A percentile compares a stretch with the other conserved stretches of the same genome.
Conservation (phyloP, 1,140 invertebrate genomes). For the Drosophila teissieri region DNA sequence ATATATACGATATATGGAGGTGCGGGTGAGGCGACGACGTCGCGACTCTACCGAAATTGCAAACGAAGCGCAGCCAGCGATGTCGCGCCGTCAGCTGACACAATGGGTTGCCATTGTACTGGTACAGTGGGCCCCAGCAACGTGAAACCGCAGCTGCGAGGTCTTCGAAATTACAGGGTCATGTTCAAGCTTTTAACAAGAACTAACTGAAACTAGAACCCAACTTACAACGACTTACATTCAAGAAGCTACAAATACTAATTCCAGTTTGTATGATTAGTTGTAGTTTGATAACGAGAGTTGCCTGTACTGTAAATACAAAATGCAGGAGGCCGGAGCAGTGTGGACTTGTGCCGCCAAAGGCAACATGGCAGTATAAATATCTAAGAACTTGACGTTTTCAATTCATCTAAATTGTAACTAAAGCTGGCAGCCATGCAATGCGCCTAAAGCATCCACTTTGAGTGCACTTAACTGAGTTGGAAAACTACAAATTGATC, state of each 20-base stretch:
- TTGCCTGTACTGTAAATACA: constrained; percentile 8
- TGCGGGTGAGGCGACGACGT: constrained; percentile 57
- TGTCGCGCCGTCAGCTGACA: constrained; percentile 69
- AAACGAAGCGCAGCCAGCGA: constrained; percentile 52
- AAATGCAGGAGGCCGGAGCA: constrained; percentile 11
- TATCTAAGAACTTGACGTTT: constrained; percentile 32
- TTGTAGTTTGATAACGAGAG: neutral
- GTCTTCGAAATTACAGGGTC: no score
- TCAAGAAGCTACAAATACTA: no score
- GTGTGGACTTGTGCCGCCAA: constrained; percentile 6
- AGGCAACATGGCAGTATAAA: constrained; percentile 27
- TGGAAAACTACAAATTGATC: constrained; percentile 7
- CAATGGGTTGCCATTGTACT: constrained; percentile 68
- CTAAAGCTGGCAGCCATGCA: constrained; percentile 22
- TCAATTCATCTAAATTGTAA: constrained; percentile 20
- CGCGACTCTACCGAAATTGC: constrained; percentile 62
- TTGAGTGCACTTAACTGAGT: neutral
- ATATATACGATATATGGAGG: constrained; percentile 25
- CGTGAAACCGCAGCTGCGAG: neutral
- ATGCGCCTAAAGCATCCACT: constrained; percentile 1
- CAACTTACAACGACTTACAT: no score
- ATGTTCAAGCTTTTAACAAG: no score
- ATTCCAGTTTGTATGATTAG: no score
- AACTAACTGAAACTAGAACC: neutral
- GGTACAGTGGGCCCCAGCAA: constrained; percentile 18